Percentiles rank a stretch among this genome's conserved stretches.
Conservation (phyloP, 2,888 invertebrate species). For the Chouioia cunea region DNA sequence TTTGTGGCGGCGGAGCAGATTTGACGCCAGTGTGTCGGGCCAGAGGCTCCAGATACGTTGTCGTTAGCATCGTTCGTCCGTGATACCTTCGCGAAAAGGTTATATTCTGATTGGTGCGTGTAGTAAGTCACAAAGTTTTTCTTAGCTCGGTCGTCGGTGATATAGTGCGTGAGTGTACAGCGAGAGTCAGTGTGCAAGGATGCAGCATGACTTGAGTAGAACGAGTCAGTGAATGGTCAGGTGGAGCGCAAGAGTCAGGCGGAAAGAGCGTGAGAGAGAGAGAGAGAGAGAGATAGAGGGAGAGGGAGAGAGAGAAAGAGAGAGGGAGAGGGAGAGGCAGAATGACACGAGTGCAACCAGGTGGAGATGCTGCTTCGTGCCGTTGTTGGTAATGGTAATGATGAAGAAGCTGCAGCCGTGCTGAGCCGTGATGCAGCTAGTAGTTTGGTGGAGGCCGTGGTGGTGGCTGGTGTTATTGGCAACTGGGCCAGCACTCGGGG, state of each 20-base stretch:
- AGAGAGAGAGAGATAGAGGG: too few relatives aligned
- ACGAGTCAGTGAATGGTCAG: not conserved
- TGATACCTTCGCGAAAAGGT: not conserved
- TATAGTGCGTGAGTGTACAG: constrained; percentile 16
- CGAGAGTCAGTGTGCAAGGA: not conserved
- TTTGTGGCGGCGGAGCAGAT: constrained; percentile 47
- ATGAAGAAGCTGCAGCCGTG: not conserved
- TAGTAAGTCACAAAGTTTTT: not conserved
- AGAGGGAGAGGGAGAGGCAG: not conserved
- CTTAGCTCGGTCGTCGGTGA: not conserved
- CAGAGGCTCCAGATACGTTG: constrained; percentile 21
- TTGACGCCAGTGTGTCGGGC: constrained; percentile 66
- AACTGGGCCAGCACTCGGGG: constrained; percentile 31
- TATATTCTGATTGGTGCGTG: constrained; percentile 3
- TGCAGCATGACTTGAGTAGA: not conserved
- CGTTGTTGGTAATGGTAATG: not conserved
- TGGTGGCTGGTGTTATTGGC: constrained; percentile 7
- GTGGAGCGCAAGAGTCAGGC: too few relatives aligned
- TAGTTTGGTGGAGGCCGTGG: not conserved
- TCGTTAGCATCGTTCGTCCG: not conserved
- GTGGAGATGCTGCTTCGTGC: too few relatives aligned
- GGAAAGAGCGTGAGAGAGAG: not conserved
- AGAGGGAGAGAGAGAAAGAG: too few relatives aligned
- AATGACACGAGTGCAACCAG: not conserved
- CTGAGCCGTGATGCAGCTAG: not conserved